Conservation (phyloP, 1,140 invertebrate genomes). For the Cherax quadricarinatus region DNA sequence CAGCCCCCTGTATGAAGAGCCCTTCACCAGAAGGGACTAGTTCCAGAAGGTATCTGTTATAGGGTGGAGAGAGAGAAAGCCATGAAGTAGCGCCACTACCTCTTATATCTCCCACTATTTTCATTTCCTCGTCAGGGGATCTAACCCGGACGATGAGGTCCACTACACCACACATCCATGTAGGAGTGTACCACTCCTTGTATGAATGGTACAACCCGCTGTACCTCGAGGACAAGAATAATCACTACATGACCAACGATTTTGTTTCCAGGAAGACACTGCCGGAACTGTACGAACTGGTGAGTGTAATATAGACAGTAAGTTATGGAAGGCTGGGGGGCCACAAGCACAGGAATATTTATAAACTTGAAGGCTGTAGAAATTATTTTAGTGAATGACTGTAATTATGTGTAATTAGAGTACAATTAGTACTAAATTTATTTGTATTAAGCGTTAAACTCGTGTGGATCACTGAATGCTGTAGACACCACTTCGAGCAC, state of each 20-base stretch:
- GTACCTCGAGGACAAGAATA: conserved; percentile 84
- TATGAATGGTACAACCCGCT: conserved; percentile 95
- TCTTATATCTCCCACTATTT: too few species aligned
- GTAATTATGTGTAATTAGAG: background rate
- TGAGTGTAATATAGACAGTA: background rate
- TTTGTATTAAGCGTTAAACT: too few species aligned
- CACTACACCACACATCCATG: conserved; percentile 81
- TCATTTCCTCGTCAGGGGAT: conserved; percentile 79
- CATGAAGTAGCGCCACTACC: too few species aligned
- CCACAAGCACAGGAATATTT: background rate
- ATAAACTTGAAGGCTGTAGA: background rate
- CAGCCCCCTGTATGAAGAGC: too few species aligned
- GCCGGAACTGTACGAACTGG: conserved; percentile 80
- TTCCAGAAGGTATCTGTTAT: too few species aligned
- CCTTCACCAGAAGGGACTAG: too few species aligned
- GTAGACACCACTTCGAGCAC: too few species aligned
- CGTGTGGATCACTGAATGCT: too few species aligned
- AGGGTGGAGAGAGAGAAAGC: too few species aligned
- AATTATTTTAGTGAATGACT: background rate
- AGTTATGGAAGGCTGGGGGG: background rate
- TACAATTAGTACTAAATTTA: background rate
- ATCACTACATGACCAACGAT: conserved; percentile 34
- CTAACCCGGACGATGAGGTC: conserved; percentile 84
- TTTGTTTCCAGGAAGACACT: conserved; percentile 75
- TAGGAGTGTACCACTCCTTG: conserved; percentile 92